These are phyloP conservation scores for Antheraea mylitta DNA, from an alignment of 1,140 invertebrate species.

Conservation along the genomic window DNA sequence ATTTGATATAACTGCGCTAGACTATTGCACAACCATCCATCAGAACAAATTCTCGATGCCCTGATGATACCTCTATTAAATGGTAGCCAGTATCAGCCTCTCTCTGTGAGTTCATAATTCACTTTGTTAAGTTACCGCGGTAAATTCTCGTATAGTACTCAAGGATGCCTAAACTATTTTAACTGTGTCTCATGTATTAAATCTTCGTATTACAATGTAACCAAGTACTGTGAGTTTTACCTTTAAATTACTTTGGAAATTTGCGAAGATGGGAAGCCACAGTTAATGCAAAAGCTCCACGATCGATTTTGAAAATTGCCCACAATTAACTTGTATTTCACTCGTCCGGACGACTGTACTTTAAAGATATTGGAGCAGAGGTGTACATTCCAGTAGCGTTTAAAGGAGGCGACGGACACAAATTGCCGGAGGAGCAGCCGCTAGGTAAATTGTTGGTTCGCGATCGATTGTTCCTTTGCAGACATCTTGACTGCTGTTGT, in stretches of 20 bases:
- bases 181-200: neutral
- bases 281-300: constrained; percentile 63
- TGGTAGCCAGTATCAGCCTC: constrained; percentile 48
- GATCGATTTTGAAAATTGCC: constrained; percentile 77
- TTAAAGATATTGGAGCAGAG: constrained; percentile 66
- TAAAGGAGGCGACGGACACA: constrained; percentile 69
- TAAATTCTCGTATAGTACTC: neutral
- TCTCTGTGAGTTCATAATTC: constrained; percentile 21
- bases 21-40: constrained; percentile 62
- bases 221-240: neutral
- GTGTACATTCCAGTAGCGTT: constrained; percentile 75
- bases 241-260: constrained; percentile 31
- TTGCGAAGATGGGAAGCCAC: constrained; percentile 61
- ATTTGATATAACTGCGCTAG: constrained; percentile 57
- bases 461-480: constrained; percentile 55
- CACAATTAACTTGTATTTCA: constrained; percentile 75
- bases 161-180: neutral
- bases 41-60: constrained; percentile 51
- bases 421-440: constrained; percentile 69
- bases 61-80: constrained; percentile 70
- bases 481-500: constrained; percentile 23
- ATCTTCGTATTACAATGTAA: neutral
- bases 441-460: constrained; percentile 65
- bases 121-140: constrained; percentile 24
- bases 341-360: constrained; percentile 59